Evolutionary conservation across 2,888 invertebrate genomes (phyloP).

Genomic region (Onchidella celtica): DNA sequence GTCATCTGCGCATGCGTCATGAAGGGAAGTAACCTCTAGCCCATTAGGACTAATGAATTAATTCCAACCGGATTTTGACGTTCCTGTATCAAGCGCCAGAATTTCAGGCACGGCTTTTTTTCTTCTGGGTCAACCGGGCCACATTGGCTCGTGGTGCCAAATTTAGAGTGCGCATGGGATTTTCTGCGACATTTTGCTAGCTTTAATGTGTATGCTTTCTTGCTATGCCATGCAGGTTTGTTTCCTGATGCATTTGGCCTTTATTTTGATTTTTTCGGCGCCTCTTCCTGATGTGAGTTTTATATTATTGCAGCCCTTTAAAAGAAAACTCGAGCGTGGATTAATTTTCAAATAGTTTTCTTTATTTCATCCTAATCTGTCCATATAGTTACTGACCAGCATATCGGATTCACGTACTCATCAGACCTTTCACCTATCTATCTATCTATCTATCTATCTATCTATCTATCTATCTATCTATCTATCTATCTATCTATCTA

Average conservation of each 20-base stretch:
- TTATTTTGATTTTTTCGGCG: neutral
- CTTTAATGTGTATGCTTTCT: neutral
- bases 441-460: constrained; percentile 19
- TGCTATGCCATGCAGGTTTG: neutral
- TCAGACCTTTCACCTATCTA: too few relatives aligned
- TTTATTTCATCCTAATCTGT: too few relatives aligned
- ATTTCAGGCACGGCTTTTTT: neutral
- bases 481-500: constrained; percentile 24
- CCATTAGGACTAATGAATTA: constrained; percentile 24
- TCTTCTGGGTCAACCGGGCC: neutral
- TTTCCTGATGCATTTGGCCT: neutral
- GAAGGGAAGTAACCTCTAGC: constrained; percentile 9
- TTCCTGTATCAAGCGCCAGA: neutral
- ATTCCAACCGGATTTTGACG: constrained; percentile 20
- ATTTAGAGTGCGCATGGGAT: neutral
- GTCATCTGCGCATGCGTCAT: constrained; percentile 16
- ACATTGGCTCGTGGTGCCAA: neutral
- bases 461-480: constrained; percentile 24
- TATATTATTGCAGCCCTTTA: too few relatives aligned
- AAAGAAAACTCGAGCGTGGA: too few relatives aligned
- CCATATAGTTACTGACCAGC: too few relatives aligned
- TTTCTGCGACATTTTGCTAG: neutral
- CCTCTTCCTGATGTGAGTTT: neutral
- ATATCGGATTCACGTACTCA: too few relatives aligned
- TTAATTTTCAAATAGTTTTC: too few relatives aligned